phyloP scores from a whole-genome alignment of 2,797 vertebrate genomes.

The Catamblyrhynchus diadema region DNA sequence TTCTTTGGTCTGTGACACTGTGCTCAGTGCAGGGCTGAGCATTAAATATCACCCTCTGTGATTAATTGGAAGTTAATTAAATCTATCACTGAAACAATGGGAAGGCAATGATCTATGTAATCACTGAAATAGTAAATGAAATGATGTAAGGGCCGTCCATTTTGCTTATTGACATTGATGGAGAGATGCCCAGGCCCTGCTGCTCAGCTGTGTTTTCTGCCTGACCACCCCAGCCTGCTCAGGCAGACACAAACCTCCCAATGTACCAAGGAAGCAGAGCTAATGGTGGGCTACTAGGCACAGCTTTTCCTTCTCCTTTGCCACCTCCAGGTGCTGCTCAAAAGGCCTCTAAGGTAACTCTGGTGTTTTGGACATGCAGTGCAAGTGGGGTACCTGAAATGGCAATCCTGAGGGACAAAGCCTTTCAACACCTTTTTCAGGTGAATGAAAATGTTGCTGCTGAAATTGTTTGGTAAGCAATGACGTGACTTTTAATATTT shows the following conservation, averaged over 20 bases:
- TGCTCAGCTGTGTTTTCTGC: constrained; percentile 76
- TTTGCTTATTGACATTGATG: constrained; percentile 95
- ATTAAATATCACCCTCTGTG: constrained; percentile 97
- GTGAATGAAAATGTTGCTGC: not conserved
- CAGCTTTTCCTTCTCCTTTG: not conserved
- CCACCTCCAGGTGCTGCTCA: not conserved
- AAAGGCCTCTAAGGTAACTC: not conserved
- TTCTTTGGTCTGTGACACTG: constrained; percentile 82
- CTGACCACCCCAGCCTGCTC: constrained; percentile 72
- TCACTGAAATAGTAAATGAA: constrained; percentile 98
- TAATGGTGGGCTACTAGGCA: not conserved
- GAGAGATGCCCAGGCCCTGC: constrained; percentile 77
- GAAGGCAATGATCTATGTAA: constrained; percentile 98
- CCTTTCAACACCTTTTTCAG: not conserved
- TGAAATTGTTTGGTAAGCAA: not conserved
- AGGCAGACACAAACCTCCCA: constrained; percentile 63
- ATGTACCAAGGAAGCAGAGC: constrained; percentile 21
- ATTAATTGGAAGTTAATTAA: constrained; percentile 99
- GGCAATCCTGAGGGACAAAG: not conserved
- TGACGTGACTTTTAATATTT: no score
- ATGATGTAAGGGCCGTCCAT: constrained; percentile 82
- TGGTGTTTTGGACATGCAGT: not conserved
- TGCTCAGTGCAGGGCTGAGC: constrained; percentile 80
- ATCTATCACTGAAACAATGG: constrained; percentile 97
- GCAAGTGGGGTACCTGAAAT: accelerated